A percentile compares a stretch with the other conserved stretches of the same genome.
Evolutionary conservation across 2,797 vertebrate species (phyloP).

Genomic region (Bryconaethiops microstoma): DNA sequence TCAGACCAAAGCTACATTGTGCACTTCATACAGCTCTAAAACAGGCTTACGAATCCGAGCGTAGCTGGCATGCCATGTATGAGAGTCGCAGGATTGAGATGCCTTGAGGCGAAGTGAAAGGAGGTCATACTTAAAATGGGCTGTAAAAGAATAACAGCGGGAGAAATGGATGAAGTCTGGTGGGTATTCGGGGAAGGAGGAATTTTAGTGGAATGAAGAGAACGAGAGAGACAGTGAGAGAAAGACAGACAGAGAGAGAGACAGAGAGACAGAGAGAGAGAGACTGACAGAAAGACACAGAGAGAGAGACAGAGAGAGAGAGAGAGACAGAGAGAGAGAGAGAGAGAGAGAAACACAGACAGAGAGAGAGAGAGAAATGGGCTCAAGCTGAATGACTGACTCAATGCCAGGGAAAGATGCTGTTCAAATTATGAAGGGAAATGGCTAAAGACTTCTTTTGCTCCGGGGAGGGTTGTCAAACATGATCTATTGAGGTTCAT

Average conservation of each 20-base stretch:
- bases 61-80: conserved; percentile 55
- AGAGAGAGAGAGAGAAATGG: conserved; percentile 10
- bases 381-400: conserved; percentile 13
- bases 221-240: not conserved
- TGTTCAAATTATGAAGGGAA: conserved; percentile 4
- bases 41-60: conserved; percentile 37
- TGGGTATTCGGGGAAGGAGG: conserved; percentile 29
- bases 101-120: conserved; percentile 66
- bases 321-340: not conserved
- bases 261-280: not conserved
- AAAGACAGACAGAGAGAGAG: not conserved
- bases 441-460: not conserved
- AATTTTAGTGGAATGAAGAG: not conserved
- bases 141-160: conserved; percentile 45
- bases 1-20: conserved; percentile 30
- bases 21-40: conserved; percentile 43
- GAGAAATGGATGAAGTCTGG: conserved; percentile 30
- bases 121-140: conserved; percentile 73
- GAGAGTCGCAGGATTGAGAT: conserved; percentile 56
- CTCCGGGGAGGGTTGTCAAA: not conserved
- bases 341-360: not conserved
- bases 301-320: not conserved
- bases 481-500: not conserved
- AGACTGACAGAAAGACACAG: too few species aligned
- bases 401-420: not conserved